These are phyloP conservation scores for Glaucomys volans DNA, from an alignment of 2,113 vertebrate genomes.

Conservation along the genomic window DNA sequence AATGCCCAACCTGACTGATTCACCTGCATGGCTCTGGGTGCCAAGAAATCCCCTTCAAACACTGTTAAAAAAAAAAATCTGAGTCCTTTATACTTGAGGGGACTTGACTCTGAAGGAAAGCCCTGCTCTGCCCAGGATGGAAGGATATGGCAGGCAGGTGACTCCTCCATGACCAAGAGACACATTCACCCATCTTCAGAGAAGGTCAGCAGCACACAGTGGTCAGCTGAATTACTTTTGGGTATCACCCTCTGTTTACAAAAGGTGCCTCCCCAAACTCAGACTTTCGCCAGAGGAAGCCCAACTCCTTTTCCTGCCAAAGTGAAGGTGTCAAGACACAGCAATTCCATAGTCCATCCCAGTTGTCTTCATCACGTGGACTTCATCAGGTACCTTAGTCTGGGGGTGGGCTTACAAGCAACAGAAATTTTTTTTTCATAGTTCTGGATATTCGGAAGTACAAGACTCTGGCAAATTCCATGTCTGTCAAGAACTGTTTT, in stretches of 20 bases:
- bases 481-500: background rate
- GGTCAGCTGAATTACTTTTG: background rate
- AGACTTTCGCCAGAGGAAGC: rapidly evolving
- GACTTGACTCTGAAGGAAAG: background rate
- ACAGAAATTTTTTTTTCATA: background rate
- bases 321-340: rapidly evolving
- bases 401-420: too few species aligned
- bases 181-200: rapidly evolving
- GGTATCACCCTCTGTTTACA: background rate
- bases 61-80: too few species aligned
- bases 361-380: background rate
- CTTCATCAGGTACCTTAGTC: background rate
- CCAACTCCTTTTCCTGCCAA: too few species aligned
- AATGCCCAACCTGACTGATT: background rate
- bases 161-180: background rate
- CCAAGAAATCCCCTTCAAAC: rapidly evolving
- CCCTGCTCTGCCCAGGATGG: too few species aligned
- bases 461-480: rapidly evolving
- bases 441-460: background rate
- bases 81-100: background rate
- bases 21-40: rapidly evolving
- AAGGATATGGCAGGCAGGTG: too few species aligned
- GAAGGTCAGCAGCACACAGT: too few species aligned
- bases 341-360: rapidly evolving
- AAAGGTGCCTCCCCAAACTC: background rate